Evolutionary conservation across 2,797 vertebrate genomes (phyloP), one percentile per base, ranked within the genome.

Genomic region (Macropus fuliginosus): DNA sequence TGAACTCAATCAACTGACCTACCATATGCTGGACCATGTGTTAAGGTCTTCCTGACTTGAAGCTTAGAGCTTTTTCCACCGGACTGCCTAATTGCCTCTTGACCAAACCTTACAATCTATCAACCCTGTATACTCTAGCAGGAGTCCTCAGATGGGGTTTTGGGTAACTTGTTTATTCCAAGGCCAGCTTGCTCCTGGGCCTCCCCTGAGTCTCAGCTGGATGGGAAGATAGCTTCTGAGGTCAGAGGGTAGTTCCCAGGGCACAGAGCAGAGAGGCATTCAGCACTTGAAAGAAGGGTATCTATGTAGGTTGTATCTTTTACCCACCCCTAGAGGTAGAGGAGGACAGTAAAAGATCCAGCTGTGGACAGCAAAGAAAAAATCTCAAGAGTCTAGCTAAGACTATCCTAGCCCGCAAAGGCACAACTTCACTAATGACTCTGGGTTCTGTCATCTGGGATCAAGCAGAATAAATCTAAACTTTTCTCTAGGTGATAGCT

Each of bases 201-300:
- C 11, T 94, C n/a, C 90, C 91, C 57, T 87, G 95, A 62, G 90
- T 34, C 57, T 92, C 87, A 31, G 31, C 13, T 50, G 34, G 66
- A 90, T 10, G 40, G 87, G 56, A 94, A 66, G 87, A 81, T 0
- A 1, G 92, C 29, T 93, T 46, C 24, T 50, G 55, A 4, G 90
- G 46, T 93, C 92, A 96, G 87, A 10, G 66, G 92, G 52, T 74
- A 93, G 93, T 91, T 95, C 27, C 3, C 31, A 50, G 91, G 56
- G 87, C 90, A 90, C 1, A 3, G 94, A 50, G 34, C 34, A 66
- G 91, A 94, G 50, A 94, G 50, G 46, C 13, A 62, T 94, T 57
- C 5, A 9, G 46, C 46, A 66, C 55, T n/a, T 87, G 9, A n/a
- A 55, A 9, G 93, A 91, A 91, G 81, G 1, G 29, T 90, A 93